Percentiles rank a stretch among this genome's conserved stretches.
Evolutionary conservation across 1,140 invertebrate genomes (phyloP).

Genomic region (Tachypleus tridentatus): DNA sequence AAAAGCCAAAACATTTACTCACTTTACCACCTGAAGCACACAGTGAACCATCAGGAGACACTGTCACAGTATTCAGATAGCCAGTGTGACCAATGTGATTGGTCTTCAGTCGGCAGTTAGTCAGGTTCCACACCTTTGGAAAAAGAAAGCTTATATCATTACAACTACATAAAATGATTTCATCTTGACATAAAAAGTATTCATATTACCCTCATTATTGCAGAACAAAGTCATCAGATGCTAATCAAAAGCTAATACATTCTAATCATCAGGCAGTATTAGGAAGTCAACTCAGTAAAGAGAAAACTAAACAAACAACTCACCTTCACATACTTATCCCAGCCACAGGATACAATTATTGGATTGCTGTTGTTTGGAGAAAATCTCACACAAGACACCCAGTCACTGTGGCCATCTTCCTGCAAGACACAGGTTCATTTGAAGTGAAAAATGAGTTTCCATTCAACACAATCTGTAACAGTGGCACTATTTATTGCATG

Average conservation of each 20-base stretch:
- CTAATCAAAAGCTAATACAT: neutral
- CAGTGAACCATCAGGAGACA: constrained; percentile 97
- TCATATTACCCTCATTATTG: neutral
- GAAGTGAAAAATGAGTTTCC: too few species aligned
- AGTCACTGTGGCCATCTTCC: constrained; percentile 95
- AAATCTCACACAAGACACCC: constrained; percentile 98
- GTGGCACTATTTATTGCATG: too few species aligned
- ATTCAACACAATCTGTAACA: too few species aligned
- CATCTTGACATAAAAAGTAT: too few species aligned
- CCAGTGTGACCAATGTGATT: constrained; percentile 95
- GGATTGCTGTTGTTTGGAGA: constrained; percentile 96
- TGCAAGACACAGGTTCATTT: constrained; percentile 35
- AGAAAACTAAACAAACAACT: constrained; percentile 5
- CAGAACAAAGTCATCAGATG: neutral
- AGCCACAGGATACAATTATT: constrained; percentile 97
- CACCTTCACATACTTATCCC: constrained; percentile 96
- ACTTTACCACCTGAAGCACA: constrained; percentile 98
- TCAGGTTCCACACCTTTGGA: constrained; percentile 90
- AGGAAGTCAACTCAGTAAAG: neutral
- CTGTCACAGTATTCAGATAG: constrained; percentile 96
- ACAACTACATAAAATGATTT: too few species aligned
- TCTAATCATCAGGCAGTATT: neutral
- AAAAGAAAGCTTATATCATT: constrained; percentile 1
- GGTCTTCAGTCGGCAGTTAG: constrained; percentile 97
- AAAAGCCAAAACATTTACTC: constrained; percentile 10